A percentile compares a stretch with the other conserved stretches of the same genome.
These are phyloP conservation scores for Bradynema listronoti DNA, from an alignment of 1,140 invertebrate species.

Conservation along the genomic window DNA sequence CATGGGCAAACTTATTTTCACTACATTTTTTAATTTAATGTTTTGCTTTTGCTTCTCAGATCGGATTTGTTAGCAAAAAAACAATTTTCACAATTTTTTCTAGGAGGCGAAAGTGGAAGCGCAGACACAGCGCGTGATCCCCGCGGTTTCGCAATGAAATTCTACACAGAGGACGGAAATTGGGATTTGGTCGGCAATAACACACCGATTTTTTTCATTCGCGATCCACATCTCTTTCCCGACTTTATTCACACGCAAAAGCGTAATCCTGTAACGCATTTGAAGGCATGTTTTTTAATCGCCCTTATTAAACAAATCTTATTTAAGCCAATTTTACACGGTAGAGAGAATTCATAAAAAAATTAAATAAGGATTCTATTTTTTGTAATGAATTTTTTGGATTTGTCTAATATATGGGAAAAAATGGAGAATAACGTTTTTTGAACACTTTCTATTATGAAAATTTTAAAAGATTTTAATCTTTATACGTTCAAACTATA, in stretches of 20 bases:
- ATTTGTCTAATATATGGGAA: conserved; percentile 1
- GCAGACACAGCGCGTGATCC: conserved; percentile 74
- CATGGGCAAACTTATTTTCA: too few relatives aligned
- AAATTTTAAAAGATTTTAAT: conserved; percentile 67
- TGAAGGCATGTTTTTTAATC: conserved; percentile 65
- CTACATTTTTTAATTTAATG: too few relatives aligned
- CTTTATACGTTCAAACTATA: neutral
- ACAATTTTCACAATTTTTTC: neutral
- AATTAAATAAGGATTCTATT: too few relatives aligned
- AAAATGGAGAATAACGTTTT: neutral
- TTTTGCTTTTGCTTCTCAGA: too few relatives aligned
- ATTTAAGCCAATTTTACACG: neutral
- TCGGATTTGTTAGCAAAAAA: too few relatives aligned
- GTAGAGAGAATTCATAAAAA: neutral
- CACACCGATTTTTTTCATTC: conserved; percentile 88
- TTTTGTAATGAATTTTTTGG: neutral
- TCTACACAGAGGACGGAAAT: conserved; percentile 89
- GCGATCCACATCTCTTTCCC: conserved; percentile 82
- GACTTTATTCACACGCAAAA: conserved; percentile 88
- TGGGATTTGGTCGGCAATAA: conserved; percentile 89
- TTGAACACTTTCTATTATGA: conserved; percentile 55
- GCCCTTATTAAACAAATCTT: neutral
- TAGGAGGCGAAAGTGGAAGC: conserved; percentile 78
- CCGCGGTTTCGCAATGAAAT: conserved; percentile 85
- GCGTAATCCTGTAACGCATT: conserved; percentile 81